These are phyloP conservation scores for Rhagoletis pomonella DNA, from an alignment of 1,140 invertebrate species.

Conservation along the genomic window DNA sequence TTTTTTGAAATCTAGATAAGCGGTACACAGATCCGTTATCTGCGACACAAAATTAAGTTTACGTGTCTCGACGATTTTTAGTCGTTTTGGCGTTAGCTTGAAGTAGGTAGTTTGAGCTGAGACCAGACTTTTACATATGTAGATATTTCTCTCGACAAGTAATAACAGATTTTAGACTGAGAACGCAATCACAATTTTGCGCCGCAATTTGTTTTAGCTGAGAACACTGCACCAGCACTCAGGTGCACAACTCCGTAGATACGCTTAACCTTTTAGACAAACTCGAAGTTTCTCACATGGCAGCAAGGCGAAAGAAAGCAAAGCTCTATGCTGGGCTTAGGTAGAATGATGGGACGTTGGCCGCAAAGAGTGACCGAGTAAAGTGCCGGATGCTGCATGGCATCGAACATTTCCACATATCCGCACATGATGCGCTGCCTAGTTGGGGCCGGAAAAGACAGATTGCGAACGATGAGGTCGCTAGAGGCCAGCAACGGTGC, in stretches of 20 bases:
- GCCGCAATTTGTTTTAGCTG: not conserved
- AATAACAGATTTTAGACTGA: no score
- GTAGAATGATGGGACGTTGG: not conserved
- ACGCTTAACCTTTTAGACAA: not conserved
- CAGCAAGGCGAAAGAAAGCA: not conserved
- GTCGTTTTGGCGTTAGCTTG: no score
- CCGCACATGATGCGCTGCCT: not conserved
- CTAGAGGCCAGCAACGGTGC: slow-evolving; percentile 11
- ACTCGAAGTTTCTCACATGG: not conserved
- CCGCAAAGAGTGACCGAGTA: not conserved
- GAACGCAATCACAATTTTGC: not conserved
- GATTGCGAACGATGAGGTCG: not conserved
- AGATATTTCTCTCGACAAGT: no score
- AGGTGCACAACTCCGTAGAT: not conserved
- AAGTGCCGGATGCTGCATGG: not conserved
- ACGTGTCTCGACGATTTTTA: no score
- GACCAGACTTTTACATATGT: no score
- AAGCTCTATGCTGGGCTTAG: not conserved
- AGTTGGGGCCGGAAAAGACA: not conserved
- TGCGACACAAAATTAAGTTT: no score
- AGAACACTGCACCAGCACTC: not conserved
- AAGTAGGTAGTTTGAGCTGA: no score
- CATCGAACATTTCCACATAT: not conserved
- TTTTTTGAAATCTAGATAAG: no score
- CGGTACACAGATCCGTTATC: no score